phyloP scores from a whole-genome alignment of 2,113 vertebrate genomes.

The Synodontis membranacea region DNA sequence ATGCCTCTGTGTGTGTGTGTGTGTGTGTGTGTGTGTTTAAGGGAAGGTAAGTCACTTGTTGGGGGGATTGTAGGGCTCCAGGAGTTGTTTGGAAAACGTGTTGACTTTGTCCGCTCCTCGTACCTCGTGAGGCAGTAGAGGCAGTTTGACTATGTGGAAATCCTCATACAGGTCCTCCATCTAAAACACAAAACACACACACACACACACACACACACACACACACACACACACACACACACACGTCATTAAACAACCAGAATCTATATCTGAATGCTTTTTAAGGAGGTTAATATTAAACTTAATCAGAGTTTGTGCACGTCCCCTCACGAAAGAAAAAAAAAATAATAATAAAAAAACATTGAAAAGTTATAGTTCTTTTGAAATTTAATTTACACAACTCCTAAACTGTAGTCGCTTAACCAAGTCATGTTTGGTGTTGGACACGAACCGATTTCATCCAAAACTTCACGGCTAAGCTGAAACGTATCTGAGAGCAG shows the following conservation, averaged over 20 bases:
- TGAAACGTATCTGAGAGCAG: neutral
- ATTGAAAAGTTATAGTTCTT: neutral
- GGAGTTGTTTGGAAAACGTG: constrained; percentile 87
- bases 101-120: constrained; percentile 90
- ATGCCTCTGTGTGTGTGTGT: constrained; percentile 5
- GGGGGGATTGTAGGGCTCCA: constrained; percentile 89
- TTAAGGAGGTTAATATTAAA: too few species aligned
- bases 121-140: constrained; percentile 89
- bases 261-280: too few species aligned
- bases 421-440: too few species aligned
- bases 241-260: too few species aligned
- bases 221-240: too few species aligned
- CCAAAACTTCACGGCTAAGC: neutral
- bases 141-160: constrained; percentile 93
- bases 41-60: constrained; percentile 70
- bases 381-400: too few species aligned
- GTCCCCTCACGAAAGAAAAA: too few species aligned
- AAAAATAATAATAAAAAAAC: too few species aligned
- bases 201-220: neutral
- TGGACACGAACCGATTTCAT: neutral
- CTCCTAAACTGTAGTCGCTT: too few species aligned
- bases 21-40: constrained; percentile 21
- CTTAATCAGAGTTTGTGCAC: too few species aligned
- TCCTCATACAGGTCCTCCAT: constrained; percentile 97
- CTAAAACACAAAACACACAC: constrained; percentile 61